Evolutionary conservation across 2,888 invertebrate species (phyloP), one percentile per base, ranked within the genome.

Genomic region (Hydroisotoma schaefferi): DNA sequence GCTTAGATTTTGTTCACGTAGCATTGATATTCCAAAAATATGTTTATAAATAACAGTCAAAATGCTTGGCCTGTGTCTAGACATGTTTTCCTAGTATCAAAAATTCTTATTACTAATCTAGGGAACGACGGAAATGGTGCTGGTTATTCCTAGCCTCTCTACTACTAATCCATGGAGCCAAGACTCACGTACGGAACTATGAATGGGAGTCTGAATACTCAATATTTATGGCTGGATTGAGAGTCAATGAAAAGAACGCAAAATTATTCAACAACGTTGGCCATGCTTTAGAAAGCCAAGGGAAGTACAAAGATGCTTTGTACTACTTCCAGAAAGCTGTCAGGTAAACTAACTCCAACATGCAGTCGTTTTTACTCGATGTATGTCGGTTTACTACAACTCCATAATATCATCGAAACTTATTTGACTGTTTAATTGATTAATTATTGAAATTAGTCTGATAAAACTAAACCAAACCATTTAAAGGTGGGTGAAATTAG

Each of bases 261-360:
- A 97, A 97, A 78, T 81, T 97, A 25, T 97, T 91, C 80, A 97
- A 97, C 79, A 97, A 97, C 78, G 94, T 97, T 2, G 97, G 95
- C 0, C 95, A 97, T 78, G 94, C 94, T 0, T 80, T 97, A 71
- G 95, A 97, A 80, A 87, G 84, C 66, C 83, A 85, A 73, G 83
- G 81, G 1, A 78, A 80, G 53, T 84, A 81, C 74, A 77, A 78
- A 48, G 92, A 94, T 76, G 95, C 97, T 0, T 79, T 97, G 59
- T 82, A 85, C 67, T 97, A 92, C 79, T 95, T 95, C 77, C 86
- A 90, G 75, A 90, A 90, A 73, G 95, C 95, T 15, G 92, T 92
- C 23, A 84, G 78, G 81, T 81, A 72, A 73, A 74, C 63, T n/a
- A 3, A 28, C 12, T 29, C 40, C 23, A 46, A 23, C 15, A 8